Base-by-base conservation (phyloP, 2,797 vertebrate genomes). In the Ctenopoma kingsleyae region DNA sequence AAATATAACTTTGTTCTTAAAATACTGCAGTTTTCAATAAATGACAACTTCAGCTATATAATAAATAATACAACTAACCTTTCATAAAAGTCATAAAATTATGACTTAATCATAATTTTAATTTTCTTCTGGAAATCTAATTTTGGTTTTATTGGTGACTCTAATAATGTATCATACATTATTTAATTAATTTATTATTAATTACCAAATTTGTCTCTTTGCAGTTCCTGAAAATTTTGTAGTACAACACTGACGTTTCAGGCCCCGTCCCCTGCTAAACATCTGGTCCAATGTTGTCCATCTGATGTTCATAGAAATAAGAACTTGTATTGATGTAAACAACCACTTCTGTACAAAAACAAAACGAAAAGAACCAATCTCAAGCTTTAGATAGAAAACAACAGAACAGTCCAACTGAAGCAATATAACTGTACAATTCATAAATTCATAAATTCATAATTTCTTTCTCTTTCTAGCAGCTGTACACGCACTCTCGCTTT, bases 291-390 rank as follows among this genome's bases (percentile, higher is more conserved):
- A 87, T 23, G 36, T 67, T 9, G 15, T 36, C 50, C 8, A 51
- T 83, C 86, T 78, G 81, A 88, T 44, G 75, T 78, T 85, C 63
- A 87, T 74, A 85, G 80, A 87, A 88, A 82, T 54, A 84, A 85
- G 74, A 80, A 93, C 79, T 79, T 3, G 25, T 75, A 67, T 74
- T 0, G n/a, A 82, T 92, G 90, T 94, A 94, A 94, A 94, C 92
- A 93, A 89, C 82, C 83, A 94, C 90, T 91, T 93, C 90, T 94
- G 89, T 94, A 94, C 93, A 94, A 94, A 90, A 62, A 43, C 12
- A 60, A 47, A 55, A 51, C 4, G 66, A 87, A 86, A 79, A 69
- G 23, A 83, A 88, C 66, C 52, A 64, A 66, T 57, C 78, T 71
- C 60, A 76, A 89, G 82, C 80, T 84, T 88, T 16, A 80, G 69